Evolutionary conservation across 37 sponge, comb jelly and placozoan species (phyloP).

Genomic region (Tethya wilhelma): DNA sequence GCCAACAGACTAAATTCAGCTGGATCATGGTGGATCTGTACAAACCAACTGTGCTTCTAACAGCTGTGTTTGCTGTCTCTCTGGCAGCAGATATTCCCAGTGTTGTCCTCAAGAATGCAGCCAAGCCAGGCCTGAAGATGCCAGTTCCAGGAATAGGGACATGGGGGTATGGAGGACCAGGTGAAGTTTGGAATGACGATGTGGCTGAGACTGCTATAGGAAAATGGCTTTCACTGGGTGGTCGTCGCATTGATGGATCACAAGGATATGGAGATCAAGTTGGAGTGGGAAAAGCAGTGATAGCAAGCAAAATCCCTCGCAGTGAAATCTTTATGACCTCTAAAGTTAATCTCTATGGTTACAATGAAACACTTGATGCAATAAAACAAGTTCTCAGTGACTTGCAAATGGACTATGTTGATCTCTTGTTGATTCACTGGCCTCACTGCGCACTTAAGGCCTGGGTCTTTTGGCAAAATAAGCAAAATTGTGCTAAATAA

Average conservation of each 20-base stretch:
- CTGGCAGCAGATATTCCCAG: neutral
- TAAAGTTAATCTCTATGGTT: too few species aligned
- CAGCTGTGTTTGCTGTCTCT: neutral
- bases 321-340: conserved; percentile 30
- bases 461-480: too few species aligned
- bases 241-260: conserved; percentile 12
- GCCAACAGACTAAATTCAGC: too few species aligned
- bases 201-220: conserved; percentile 20
- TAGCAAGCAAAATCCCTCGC: conserved; percentile 5
- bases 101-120: neutral
- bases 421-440: conserved; percentile 34
- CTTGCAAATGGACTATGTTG: conserved; percentile 31
- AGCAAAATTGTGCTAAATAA: too few species aligned
- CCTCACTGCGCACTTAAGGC: neutral
- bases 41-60: neutral
- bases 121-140: neutral
- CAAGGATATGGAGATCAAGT: conserved; percentile 10
- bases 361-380: conserved; percentile 23
- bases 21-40: too few species aligned
- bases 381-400: conserved; percentile 2
- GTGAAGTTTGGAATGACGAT: conserved; percentile 22
- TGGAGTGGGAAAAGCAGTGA: conserved; percentile 19
- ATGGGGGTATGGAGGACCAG: conserved; percentile 6
- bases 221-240: conserved; percentile 15
- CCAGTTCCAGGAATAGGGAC: neutral